Evolutionary conservation across 2,113 vertebrate species (phyloP).

Genomic region (Diphyllodes magnificus): DNA sequence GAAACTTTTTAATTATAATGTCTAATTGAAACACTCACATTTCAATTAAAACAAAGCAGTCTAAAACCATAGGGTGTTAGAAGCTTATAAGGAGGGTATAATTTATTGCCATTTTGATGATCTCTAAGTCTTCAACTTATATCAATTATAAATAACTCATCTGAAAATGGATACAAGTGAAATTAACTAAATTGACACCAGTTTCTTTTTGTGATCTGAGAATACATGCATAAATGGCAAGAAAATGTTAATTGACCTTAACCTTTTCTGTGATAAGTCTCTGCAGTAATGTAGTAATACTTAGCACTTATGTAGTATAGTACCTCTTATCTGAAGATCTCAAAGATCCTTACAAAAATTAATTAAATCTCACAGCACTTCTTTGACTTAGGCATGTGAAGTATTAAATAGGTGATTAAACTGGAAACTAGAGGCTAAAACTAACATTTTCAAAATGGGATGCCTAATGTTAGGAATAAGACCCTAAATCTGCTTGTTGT

Average conservation of each 20-base stretch:
- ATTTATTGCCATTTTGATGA: conserved; percentile 57
- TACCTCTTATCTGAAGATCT: conserved; percentile 31
- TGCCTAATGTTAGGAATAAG: neutral
- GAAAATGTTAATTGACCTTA: conserved; percentile 63
- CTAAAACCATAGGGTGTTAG: conserved; percentile 51
- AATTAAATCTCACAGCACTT: conserved; percentile 19
- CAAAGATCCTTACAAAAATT: conserved; percentile 25
- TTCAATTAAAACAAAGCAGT: conserved; percentile 61
- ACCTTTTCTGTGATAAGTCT: conserved; percentile 46
- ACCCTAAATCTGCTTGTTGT: neutral
- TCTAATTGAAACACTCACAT: conserved; percentile 43
- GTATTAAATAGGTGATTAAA: neutral
- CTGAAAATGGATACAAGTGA: conserved; percentile 39
- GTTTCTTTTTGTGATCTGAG: conserved; percentile 46
- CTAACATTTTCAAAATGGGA: neutral
- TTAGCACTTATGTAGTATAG: neutral
- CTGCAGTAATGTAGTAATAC: conserved; percentile 22
- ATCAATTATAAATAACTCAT: conserved; percentile 60
- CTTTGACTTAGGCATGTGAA: neutral
- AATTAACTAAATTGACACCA: conserved; percentile 48
- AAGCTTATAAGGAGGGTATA: conserved; percentile 38
- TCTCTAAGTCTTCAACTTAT: conserved; percentile 35
- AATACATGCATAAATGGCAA: conserved; percentile 33
- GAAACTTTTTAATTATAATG: conserved; percentile 61
- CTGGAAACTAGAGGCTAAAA: neutral